A percentile compares a stretch with the other conserved stretches of the same genome.
phyloP scores from a whole-genome alignment of 2,797 vertebrate species.

The Avahi laniger region DNA sequence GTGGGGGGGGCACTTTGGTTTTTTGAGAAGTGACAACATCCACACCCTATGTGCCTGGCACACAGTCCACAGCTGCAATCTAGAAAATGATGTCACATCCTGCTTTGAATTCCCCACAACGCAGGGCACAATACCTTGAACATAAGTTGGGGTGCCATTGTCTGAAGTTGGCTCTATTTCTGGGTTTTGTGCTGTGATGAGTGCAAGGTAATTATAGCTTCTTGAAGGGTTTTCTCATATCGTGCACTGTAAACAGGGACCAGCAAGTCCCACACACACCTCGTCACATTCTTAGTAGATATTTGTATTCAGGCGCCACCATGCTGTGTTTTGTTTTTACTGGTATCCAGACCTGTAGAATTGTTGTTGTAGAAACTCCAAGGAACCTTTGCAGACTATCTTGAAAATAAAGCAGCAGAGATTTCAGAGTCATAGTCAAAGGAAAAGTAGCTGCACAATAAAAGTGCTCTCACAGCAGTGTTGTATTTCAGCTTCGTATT shows the following conservation, averaged over 20 bases:
- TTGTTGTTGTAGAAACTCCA: background rate
- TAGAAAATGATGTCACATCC: background rate
- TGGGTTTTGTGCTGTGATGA: background rate
- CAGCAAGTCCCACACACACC: background rate
- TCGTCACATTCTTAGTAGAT: fast-evolving
- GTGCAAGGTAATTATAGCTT: background rate
- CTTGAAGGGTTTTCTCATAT: background rate
- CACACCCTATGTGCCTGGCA: background rate
- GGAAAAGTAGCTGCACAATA: background rate
- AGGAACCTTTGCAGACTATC: background rate
- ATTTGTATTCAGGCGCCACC: background rate
- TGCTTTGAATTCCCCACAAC: background rate
- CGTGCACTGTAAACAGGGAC: background rate
- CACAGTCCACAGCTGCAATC: background rate
- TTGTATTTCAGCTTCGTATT: background rate
- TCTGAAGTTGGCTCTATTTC: background rate
- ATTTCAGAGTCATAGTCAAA: background rate
- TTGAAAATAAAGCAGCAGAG: background rate
- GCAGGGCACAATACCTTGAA: background rate
- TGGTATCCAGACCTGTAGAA: background rate
- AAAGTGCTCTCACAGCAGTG: background rate
- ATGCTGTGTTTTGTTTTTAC: background rate
- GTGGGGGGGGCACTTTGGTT: background rate
- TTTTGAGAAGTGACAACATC: background rate
- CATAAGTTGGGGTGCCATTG: background rate